Conservation (phyloP, 1,140 invertebrate genomes). For the Drosophila pandora region DNA sequence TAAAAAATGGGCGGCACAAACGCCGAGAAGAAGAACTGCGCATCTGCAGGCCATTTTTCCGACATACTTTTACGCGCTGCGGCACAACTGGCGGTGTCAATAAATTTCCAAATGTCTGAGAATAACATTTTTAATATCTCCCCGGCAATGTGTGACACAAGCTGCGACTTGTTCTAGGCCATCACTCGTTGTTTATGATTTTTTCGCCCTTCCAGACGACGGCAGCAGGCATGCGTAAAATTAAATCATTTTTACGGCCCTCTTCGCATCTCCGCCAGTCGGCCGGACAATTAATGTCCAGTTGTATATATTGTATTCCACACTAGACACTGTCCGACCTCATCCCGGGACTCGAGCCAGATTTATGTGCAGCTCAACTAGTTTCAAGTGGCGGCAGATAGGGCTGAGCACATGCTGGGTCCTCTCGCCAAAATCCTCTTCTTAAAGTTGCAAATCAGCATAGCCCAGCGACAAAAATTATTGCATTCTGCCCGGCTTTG, state of each 20-base stretch:
- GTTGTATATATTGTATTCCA: constrained; percentile 48
- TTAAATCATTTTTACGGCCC: constrained; percentile 78
- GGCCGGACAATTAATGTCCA: constrained; percentile 64
- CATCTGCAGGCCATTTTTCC: constrained; percentile 33
- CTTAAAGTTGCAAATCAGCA: constrained; percentile 57
- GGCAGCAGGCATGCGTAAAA: constrained; percentile 64
- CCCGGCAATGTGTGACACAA: constrained; percentile 28
- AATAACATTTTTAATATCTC: constrained; percentile 40
- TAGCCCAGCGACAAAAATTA: constrained; percentile 14
- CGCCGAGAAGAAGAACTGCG: constrained; percentile 9
- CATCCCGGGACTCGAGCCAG: constrained; percentile 18
- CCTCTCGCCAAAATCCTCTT: neutral
- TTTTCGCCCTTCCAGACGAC: constrained; percentile 12
- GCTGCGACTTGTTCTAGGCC: constrained; percentile 25
- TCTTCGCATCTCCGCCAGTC: constrained; percentile 34
- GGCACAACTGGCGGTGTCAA: constrained; percentile 18
- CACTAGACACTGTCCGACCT: constrained; percentile 35
- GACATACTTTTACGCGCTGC: constrained; percentile 33
- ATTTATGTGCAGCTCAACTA: constrained; percentile 63
- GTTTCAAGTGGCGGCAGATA: constrained; percentile 54
- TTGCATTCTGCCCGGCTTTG: constrained; percentile 47
- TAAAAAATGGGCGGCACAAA: constrained; percentile 9
- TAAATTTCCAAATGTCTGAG: constrained; percentile 35
- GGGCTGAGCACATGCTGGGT: constrained; percentile 49
- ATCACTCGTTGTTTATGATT: constrained; percentile 32